Conservation (phyloP, 2,113 vertebrate genomes). For the Progne subis region DNA sequence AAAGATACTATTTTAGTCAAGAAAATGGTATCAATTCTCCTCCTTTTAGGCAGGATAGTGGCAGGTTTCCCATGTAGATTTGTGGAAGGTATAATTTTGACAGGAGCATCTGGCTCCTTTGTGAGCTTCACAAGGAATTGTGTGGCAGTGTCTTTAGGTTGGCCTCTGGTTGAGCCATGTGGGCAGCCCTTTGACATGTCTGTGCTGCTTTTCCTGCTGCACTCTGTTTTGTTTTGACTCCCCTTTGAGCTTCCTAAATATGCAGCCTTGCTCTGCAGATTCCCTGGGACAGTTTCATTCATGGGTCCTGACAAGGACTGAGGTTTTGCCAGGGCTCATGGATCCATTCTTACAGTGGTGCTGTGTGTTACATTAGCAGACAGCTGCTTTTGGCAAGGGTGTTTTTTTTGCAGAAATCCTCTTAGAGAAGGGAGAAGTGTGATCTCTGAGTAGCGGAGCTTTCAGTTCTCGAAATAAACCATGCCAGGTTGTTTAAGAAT, state of each 20-base stretch:
- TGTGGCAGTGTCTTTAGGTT: constrained; percentile 50
- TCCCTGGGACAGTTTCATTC: constrained; percentile 58
- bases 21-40: constrained; percentile 40
- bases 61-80: constrained; percentile 65
- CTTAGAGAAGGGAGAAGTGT: background rate
- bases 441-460: background rate
- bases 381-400: constrained; percentile 21
- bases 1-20: constrained; percentile 58
- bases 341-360: constrained; percentile 37
- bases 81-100: constrained; percentile 53
- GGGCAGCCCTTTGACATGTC: constrained; percentile 59
- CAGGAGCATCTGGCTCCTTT: constrained; percentile 70
- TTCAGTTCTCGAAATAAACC: background rate
- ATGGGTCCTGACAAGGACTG: constrained; percentile 39
- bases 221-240: constrained; percentile 54
- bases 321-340: constrained; percentile 7
- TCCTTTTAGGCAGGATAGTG: constrained; percentile 29
- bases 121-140: constrained; percentile 56
- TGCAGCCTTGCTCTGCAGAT: constrained; percentile 18
- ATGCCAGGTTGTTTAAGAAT: background rate
- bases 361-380: constrained; percentile 18
- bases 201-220: constrained; percentile 31
- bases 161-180: constrained; percentile 52
- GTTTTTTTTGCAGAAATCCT: constrained; percentile 8
- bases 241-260: constrained; percentile 63